A percentile compares a stretch with the other conserved stretches of the same genome.
Conservation (phyloP, 2,797 vertebrate species). For the Chromobotia macracanthus region DNA sequence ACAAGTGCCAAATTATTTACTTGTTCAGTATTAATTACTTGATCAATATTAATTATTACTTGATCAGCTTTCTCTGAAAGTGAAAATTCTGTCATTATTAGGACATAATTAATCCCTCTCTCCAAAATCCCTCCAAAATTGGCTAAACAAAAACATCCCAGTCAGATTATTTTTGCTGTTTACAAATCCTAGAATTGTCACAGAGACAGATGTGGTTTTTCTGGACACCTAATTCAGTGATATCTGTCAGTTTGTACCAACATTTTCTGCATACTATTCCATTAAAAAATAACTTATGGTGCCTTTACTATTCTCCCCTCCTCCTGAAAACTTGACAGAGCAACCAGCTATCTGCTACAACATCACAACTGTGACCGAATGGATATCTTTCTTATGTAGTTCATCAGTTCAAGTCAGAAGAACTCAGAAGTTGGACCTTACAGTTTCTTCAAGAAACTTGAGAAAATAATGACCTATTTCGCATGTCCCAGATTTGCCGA, state of each 20-base stretch:
- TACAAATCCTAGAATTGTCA: not conserved
- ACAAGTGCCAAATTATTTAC: not conserved
- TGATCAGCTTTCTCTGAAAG: no score
- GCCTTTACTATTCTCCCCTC: not conserved
- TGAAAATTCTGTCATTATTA: no score
- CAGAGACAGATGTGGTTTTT: not conserved
- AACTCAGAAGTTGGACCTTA: conserved; percentile 51
- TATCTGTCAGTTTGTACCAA: no score
- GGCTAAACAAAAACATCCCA: not conserved
- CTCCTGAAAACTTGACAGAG: not conserved
- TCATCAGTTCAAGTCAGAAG: conserved; percentile 45
- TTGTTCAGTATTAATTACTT: conserved; percentile 11
- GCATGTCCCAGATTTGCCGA: conserved; percentile 62
- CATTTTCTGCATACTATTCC: not conserved
- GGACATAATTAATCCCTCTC: no score
- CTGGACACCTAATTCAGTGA: conserved; percentile 2
- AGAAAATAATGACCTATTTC: conserved; percentile 61
- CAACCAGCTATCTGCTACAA: conserved; percentile 13
- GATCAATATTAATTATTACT: no score
- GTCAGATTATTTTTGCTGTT: not conserved
- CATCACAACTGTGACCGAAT: conserved; percentile 29
- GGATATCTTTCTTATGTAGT: conserved; percentile 39
- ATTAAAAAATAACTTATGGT: not conserved
- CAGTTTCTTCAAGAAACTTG: conserved; percentile 51
- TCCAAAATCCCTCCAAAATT: not conserved